Base-by-base conservation (phyloP, 2,113 vertebrate species). In the Otolemur garnettii region DNA sequence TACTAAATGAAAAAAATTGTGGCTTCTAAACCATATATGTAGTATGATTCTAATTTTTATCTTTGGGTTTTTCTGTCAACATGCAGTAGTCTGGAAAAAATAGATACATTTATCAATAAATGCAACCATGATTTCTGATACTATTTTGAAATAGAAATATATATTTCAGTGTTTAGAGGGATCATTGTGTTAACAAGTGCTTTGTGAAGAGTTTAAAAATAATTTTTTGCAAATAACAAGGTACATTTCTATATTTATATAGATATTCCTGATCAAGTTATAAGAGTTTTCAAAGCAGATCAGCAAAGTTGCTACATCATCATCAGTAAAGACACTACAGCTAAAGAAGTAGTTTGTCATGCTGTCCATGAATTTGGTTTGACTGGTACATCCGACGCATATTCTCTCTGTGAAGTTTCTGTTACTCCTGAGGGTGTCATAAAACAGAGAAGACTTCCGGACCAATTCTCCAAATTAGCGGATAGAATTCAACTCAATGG, bases 271-370 rank as follows among this genome's bases (percentile, higher is more conserved):
- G 99, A 99, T 98, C 99, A 99, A 98, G 99, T 99, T 91, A 99
- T 99, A 59, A 98, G 99, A 90, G 99, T 99, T 96, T 99, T 99
- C 98, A 99, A 99, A 98, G 99, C 99, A 0, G 99, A 99, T 98
- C 99, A 99, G 97, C 99, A 99, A 98, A 99, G 99, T 87, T 99
- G 99, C 98, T 99, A 99, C 98, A 99, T 99, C 96, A 99, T 99
- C 98, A 99, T 99, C 98, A 99, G 99, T 98, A 99, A 99, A 97
- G 99, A 99, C 98, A 99, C 99, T 5, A 99, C 99, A 13, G 99
- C 99, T n/a, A 99, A 99, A 96, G 99, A 99, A 96, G 99, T 99
- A 7, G 99, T 99, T 74, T 98, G 98, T 15, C 99, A 99, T 3
- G 99, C 99, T 0, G 98, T 99, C 17, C 99, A 99, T 0, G 99